A percentile compares a stretch with the other conserved stretches of the same genome.
phyloP scores from a whole-genome alignment of 2,113 vertebrate genomes.

The Tilapia sparmanii region DNA sequence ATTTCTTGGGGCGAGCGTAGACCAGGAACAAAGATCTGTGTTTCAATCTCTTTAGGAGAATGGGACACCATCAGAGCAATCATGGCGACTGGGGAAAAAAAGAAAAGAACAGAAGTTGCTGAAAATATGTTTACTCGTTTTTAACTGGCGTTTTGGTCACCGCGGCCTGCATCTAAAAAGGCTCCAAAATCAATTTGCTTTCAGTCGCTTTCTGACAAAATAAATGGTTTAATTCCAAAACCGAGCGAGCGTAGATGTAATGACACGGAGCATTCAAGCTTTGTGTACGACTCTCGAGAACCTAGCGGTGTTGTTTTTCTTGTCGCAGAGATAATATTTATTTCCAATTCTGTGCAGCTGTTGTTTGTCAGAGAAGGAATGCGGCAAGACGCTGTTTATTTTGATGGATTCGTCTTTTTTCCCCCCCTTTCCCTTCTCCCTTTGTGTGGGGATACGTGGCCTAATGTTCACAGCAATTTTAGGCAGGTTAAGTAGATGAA shows the following conservation, averaged over 20 bases:
- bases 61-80: neutral
- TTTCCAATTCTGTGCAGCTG: conserved; percentile 65
- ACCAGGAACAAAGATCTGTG: neutral
- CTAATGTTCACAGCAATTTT: conserved; percentile 15
- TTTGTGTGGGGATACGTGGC: conserved; percentile 12
- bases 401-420: conserved; percentile 28
- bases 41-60: conserved; percentile 1
- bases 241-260: conserved; percentile 2
- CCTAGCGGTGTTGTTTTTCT: conserved; percentile 42
- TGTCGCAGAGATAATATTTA: conserved; percentile 64
- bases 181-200: neutral
- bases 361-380: conserved; percentile 53
- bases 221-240: conserved; percentile 24
- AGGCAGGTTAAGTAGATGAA: neutral
- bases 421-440: neutral
- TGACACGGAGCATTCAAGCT: conserved; percentile 5
- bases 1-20: neutral
- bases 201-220: neutral
- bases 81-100: neutral
- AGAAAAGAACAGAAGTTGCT: neutral
- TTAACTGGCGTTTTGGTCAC: conserved; percentile 1
- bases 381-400: conserved; percentile 38
- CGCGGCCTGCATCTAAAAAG: neutral
- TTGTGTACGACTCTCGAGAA: conserved; percentile 11
- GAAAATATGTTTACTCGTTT: conserved; percentile 23